A percentile compares a stretch with the other conserved stretches of the same genome.
These are phyloP conservation scores for Corvus moneduloides DNA, from an alignment of 2,113 vertebrate genomes.

Conservation along the genomic window DNA sequence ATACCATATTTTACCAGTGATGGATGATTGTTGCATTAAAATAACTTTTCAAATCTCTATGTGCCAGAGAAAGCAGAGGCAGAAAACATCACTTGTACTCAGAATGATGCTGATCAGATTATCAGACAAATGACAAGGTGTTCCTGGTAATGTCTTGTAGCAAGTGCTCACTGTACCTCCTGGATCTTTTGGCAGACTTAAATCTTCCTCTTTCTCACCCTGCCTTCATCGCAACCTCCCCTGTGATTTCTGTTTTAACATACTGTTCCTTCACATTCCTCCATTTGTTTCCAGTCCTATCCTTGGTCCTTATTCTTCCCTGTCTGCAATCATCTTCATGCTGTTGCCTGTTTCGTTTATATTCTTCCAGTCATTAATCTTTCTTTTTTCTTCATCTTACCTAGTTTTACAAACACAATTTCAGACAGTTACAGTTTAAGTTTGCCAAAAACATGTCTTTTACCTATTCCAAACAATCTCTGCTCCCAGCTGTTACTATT, in stretches of 20 bases:
- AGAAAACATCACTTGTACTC: not conserved
- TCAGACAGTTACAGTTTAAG: not conserved
- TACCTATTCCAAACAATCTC: not conserved
- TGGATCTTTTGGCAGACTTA: not conserved
- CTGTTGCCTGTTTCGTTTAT: not conserved
- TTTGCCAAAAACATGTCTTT: not conserved
- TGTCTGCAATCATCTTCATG: not conserved
- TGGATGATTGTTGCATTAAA: not conserved
- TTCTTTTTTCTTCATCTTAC: not conserved
- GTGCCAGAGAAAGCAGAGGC: not conserved
- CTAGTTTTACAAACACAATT: not conserved
- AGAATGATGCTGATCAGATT: not conserved
- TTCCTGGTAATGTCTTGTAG: not conserved
- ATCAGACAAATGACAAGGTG: not conserved
- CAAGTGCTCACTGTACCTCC: not conserved
- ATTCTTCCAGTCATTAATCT: not conserved
- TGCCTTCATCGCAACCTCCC: not conserved
- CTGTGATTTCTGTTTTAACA: not conserved
- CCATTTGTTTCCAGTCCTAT: not conserved
- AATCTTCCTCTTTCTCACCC: not conserved
- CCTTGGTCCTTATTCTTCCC: not conserved
- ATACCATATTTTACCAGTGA: not conserved
- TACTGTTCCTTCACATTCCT: not conserved
- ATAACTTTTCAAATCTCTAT: not conserved
- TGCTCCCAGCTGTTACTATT: not conserved